phyloP scores from a whole-genome alignment of 2,888 invertebrate species.

The Caenorhabditis macrosperma region DNA sequence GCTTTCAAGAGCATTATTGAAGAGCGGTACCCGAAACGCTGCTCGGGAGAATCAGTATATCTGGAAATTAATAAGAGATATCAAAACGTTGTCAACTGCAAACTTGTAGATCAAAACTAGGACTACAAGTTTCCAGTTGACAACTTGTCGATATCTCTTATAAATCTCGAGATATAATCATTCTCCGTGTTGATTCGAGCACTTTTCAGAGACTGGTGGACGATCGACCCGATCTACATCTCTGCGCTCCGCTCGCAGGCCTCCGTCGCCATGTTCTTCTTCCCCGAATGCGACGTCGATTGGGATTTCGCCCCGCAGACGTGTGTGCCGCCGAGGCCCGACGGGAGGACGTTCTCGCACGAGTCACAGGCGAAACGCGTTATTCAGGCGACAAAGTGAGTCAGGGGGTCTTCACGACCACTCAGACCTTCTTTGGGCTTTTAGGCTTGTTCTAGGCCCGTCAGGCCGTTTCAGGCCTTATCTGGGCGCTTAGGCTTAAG shows the following conservation, averaged over 20 bases:
- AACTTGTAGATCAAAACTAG: no score
- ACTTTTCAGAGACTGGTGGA: slow-evolving; percentile 65
- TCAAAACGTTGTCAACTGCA: no score
- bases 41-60: no score
- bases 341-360: slow-evolving; percentile 59
- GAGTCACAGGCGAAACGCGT: slow-evolving; percentile 57
- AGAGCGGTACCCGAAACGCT: no score
- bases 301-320: slow-evolving; percentile 56
- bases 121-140: no score
- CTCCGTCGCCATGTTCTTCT: slow-evolving; percentile 69
- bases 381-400: slow-evolving; percentile 64
- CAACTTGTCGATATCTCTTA: no score
- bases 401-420: no score
- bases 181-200: no score
- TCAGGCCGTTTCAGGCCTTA: not conserved
- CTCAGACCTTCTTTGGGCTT: no score
- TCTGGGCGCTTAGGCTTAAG: not conserved
- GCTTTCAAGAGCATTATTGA: no score
- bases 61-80: no score
- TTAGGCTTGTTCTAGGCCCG: not conserved
- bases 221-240: slow-evolving; percentile 65
- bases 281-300: slow-evolving; percentile 69
- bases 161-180: no score
- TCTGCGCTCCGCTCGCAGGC: slow-evolving; percentile 61
- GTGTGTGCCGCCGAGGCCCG: slow-evolving; percentile 61